These are phyloP conservation scores for Linnaemya tessellans DNA, from an alignment of 2,888 invertebrate species.

Conservation along the genomic window DNA sequence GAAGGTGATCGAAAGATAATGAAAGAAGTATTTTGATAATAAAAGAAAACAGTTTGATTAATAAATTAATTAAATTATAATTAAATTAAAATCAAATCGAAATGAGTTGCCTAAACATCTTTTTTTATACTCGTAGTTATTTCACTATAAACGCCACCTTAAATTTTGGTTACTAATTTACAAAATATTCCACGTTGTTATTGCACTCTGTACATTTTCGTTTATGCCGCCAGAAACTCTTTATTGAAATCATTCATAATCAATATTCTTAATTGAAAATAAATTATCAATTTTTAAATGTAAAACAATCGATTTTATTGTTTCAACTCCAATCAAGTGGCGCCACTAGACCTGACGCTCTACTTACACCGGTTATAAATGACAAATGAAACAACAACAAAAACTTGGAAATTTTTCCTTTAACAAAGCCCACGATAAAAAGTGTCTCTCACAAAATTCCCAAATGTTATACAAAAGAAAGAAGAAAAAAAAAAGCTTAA, in stretches of 20 bases:
- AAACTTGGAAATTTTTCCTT: not conserved
- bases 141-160: too few species aligned
- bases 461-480: not conserved
- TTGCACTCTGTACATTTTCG: not conserved
- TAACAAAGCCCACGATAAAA: slow-evolving; percentile 13
- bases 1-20: too few species aligned
- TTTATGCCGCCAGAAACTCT: not conserved
- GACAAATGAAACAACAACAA: not conserved
- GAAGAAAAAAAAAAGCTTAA: not conserved
- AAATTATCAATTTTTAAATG: not conserved
- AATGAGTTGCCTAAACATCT: too few species aligned
- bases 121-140: too few species aligned
- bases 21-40: too few species aligned
- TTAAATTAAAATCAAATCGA: too few species aligned
- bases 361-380: slow-evolving; percentile 16
- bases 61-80: too few species aligned
- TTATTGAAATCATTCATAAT: not conserved
- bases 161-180: too few species aligned
- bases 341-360: slow-evolving; percentile 53
- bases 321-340: slow-evolving; percentile 26
- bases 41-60: too few species aligned
- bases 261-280: not conserved
- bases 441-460: too few species aligned
- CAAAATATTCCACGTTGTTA: not conserved
- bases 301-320: slow-evolving; percentile 17